These are phyloP conservation scores for Pentalonia nigronervosa DNA, from an alignment of 1,140 invertebrate genomes.

Conservation along the genomic window DNA sequence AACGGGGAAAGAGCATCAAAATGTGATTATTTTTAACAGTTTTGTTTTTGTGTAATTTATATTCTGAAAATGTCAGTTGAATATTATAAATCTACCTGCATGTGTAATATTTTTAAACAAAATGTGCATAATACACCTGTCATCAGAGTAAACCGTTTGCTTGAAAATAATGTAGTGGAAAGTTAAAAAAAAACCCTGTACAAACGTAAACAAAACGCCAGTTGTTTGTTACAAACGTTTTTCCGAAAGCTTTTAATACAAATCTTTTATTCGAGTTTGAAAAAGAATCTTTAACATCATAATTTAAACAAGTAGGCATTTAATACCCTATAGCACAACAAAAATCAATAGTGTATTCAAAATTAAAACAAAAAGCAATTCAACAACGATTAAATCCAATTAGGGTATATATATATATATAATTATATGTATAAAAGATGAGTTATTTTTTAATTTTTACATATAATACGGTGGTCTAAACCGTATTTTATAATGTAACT, in stretches of 20 bases:
- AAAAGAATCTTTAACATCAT: not conserved
- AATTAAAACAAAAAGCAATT: not conserved
- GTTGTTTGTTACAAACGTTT: not conserved
- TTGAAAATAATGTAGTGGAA: slow-evolving; percentile 47
- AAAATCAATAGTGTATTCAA: slow-evolving; percentile 1
- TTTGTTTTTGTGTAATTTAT: not conserved
- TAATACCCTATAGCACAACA: not conserved
- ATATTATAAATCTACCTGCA: not conserved
- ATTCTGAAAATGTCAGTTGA: not conserved
- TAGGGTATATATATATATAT: not conserved
- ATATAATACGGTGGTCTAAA: not conserved
- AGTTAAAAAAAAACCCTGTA: slow-evolving; percentile 28
- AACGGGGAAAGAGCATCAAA: not conserved
- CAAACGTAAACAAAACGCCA: slow-evolving; percentile 10
- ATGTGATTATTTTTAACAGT: not conserved
- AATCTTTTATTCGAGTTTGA: not conserved
- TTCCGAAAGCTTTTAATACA: slow-evolving; percentile 10
- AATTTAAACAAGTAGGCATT: not conserved
- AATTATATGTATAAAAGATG: not conserved
- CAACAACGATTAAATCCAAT: not conserved
- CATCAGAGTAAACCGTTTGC: not conserved
- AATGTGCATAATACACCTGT: slow-evolving; percentile 37
- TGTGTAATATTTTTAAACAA: slow-evolving; percentile 37
- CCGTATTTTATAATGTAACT: not conserved
- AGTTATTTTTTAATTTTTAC: not conserved